Evolutionary conservation across 2,888 invertebrate genomes (phyloP).

Genomic region (Drosophila dives): DNA sequence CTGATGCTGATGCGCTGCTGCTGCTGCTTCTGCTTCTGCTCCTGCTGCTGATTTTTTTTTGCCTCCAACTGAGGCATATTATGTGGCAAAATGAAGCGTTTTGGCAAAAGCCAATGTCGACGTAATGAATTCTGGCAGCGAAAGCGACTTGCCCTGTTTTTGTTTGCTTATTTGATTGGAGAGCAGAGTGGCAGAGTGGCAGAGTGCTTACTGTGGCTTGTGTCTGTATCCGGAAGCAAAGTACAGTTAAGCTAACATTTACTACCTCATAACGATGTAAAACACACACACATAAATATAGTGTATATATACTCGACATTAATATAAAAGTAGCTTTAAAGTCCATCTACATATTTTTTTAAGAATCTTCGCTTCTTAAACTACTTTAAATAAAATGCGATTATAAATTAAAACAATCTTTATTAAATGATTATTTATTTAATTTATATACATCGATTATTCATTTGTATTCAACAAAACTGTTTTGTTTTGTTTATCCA

Average conservation of each 20-base stretch:
- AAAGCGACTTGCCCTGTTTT: conserved; percentile 33
- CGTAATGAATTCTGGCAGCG: conserved; percentile 58
- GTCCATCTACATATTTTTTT: neutral
- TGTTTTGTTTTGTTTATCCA: neutral
- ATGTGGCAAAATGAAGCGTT: conserved; percentile 46
- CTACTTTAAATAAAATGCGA: neutral
- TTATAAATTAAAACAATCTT: neutral
- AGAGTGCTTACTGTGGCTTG: conserved; percentile 22
- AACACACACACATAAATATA: neutral
- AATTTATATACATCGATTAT: neutral
- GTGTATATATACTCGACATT: conserved; percentile 3
- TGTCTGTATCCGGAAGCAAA: conserved; percentile 46
- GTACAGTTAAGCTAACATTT: conserved; percentile 50
- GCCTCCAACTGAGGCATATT: conserved; percentile 58
- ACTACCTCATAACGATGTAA: conserved; percentile 17
- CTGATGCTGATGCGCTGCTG: conserved; percentile 14
- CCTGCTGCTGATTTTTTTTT: conserved; percentile 4
- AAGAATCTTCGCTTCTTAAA: neutral
- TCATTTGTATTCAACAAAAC: neutral
- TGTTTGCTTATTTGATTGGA: conserved; percentile 68
- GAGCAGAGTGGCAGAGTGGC: conserved; percentile 25
- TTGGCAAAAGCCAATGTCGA: conserved; percentile 19
- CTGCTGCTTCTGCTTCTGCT: conserved; percentile 12
- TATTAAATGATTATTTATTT: neutral
- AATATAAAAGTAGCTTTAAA: conserved; percentile 11